Evolutionary conservation across 2,113 vertebrate species (phyloP).

Genomic region (Heteronetta atricapilla): DNA sequence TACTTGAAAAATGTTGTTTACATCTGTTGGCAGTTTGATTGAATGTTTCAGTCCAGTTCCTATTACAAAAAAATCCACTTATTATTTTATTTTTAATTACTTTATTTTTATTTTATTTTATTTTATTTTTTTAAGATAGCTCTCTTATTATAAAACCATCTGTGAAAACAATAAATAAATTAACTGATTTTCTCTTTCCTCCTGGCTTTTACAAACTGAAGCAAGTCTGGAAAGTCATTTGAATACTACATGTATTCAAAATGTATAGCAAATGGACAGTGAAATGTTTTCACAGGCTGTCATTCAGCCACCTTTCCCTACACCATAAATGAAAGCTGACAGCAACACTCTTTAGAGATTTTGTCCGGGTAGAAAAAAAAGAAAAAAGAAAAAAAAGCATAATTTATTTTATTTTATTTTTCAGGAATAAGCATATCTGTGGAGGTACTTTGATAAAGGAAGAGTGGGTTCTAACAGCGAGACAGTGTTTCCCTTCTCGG

Average conservation of each 20-base stretch:
- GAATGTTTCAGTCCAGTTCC: conserved; percentile 1
- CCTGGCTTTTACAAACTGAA: neutral
- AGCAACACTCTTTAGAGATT: neutral
- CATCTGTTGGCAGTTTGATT: conserved; percentile 35
- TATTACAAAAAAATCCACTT: neutral
- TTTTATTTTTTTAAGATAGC: neutral
- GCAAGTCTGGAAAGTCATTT: neutral
- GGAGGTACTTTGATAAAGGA: conserved; percentile 95
- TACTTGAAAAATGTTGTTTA: conserved; percentile 45
- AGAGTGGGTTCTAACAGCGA: conserved; percentile 94
- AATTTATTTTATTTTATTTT: neutral
- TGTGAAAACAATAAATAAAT: neutral
- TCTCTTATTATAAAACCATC: neutral
- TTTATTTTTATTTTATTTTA: neutral
- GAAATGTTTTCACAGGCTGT: neutral
- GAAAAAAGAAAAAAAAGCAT: no score
- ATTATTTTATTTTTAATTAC: neutral
- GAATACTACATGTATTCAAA: neutral
- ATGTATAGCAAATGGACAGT: neutral
- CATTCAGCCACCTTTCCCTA: neutral
- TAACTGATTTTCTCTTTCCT: neutral
- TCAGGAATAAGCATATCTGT: conserved; percentile 91
- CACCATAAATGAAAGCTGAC: neutral
- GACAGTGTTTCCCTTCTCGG: conserved; percentile 95
- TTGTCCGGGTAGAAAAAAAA: neutral